Conservation (phyloP, 2,888 invertebrate species). For the Stenurella melanura region DNA sequence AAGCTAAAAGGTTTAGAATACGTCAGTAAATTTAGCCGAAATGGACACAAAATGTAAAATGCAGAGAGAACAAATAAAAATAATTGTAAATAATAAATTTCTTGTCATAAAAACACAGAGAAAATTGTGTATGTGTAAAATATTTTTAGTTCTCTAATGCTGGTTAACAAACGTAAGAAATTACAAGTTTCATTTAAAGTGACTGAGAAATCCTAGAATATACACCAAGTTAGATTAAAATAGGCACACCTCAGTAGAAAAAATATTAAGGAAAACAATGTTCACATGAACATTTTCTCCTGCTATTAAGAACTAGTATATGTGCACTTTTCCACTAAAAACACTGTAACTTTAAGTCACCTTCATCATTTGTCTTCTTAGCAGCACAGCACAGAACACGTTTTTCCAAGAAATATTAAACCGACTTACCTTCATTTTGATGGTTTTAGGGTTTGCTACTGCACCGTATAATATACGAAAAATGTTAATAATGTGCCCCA, state of each 20-base stretch:
- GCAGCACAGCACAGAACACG: neutral
- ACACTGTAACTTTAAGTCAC: neutral
- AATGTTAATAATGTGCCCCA: neutral
- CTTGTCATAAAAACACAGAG: too few relatives aligned
- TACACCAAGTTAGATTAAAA: too few relatives aligned
- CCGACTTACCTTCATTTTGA: conserved; percentile 43
- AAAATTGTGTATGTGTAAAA: too few relatives aligned
- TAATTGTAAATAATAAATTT: too few relatives aligned
- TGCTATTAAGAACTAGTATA: neutral
- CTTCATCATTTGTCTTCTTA: neutral
- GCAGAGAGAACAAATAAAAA: too few relatives aligned
- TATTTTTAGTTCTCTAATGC: too few relatives aligned
- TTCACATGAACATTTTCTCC: neutral
- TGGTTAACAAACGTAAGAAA: too few relatives aligned
- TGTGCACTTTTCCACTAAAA: neutral
- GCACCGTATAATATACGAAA: conserved; percentile 12
- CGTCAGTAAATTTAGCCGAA: too few relatives aligned
- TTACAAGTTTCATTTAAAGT: too few relatives aligned
- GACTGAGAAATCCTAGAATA: too few relatives aligned
- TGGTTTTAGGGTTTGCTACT: conserved; percentile 11
- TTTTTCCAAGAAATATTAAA: neutral
- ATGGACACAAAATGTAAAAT: too few relatives aligned
- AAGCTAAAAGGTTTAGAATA: too few relatives aligned
- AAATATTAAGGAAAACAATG: neutral
- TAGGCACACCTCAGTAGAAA: neutral